A percentile compares a stretch with the other conserved stretches of the same genome.
These are phyloP conservation scores for Drosophila tripunctata DNA, from an alignment of 2,888 invertebrate species.

Conservation along the genomic window DNA sequence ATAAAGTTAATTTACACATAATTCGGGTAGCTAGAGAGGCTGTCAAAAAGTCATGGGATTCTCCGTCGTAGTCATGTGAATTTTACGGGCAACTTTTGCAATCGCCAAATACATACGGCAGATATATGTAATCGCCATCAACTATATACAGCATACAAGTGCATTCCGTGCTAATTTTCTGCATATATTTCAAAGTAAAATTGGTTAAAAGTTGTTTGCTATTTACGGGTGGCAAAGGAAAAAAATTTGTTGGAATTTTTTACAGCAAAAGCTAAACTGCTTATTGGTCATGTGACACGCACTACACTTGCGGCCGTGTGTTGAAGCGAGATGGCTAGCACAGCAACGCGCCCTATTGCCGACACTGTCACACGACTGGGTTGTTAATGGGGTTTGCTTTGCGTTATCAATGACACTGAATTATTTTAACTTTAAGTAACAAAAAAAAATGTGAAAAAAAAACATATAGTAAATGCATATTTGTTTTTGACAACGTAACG, in stretches of 20 bases:
- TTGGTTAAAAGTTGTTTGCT: neutral
- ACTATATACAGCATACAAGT: neutral
- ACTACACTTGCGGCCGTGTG: constrained; percentile 58
- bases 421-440: constrained; percentile 41
- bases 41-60: constrained; percentile 76
- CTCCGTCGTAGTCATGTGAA: constrained; percentile 72
- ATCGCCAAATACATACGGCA: constrained; percentile 2
- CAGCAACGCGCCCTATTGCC: constrained; percentile 13
- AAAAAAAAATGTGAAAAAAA: too few relatives aligned
- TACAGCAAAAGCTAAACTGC: constrained; percentile 39
- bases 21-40: constrained; percentile 33
- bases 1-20: constrained; percentile 21
- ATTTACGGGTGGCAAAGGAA: neutral
- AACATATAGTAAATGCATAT: constrained; percentile 35
- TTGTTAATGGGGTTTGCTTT: constrained; percentile 28
- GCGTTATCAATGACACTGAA: constrained; percentile 54
- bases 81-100: constrained; percentile 27
- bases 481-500: constrained; percentile 19
- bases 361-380: constrained; percentile 45
- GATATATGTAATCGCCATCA: neutral
- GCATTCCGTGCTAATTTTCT: neutral
- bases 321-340: constrained; percentile 63
- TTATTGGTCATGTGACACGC: constrained; percentile 79
- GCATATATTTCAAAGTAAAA: neutral
- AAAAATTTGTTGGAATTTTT: constrained; percentile 36